Conservation (phyloP, 2,113 vertebrate species). For the Eulemur rufifrons region DNA sequence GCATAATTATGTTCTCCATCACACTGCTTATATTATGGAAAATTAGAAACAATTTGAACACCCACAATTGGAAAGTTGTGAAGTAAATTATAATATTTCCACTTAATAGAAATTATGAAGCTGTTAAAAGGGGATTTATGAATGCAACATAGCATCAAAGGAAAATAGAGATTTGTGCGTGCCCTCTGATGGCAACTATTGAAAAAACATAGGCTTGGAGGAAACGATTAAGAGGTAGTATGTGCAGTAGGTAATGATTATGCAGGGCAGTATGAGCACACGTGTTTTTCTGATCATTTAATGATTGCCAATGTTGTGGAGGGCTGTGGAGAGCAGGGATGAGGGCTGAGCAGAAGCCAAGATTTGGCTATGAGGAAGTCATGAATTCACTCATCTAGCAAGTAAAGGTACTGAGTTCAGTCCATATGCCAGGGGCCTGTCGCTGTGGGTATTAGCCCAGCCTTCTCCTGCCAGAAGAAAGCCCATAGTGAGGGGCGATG, state of each 20-base stretch:
- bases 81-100: conserved; percentile 56
- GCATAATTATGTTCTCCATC: neutral
- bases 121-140: conserved; percentile 41
- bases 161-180: neutral
- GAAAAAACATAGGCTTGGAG: neutral
- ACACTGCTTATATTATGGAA: conserved; percentile 15
- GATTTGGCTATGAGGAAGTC: neutral
- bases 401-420: too few species aligned
- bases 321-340: neutral
- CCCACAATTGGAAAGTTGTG: conserved; percentile 65
- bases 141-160: neutral
- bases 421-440: neutral
- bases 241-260: neutral
- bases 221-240: neutral
- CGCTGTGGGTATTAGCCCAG: neutral
- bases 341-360: neutral
- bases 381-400: neutral
- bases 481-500: rapidly evolving
- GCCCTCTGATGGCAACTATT: neutral
- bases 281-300: neutral
- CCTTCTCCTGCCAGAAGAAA: neutral
- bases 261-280: neutral
- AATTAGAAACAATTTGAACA: conserved; percentile 48
- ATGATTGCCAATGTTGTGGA: neutral
- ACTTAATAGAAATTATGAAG: conserved; percentile 54